Base-by-base conservation (phyloP, 2,888 invertebrate genomes). In the Melieria omissa region DNA sequence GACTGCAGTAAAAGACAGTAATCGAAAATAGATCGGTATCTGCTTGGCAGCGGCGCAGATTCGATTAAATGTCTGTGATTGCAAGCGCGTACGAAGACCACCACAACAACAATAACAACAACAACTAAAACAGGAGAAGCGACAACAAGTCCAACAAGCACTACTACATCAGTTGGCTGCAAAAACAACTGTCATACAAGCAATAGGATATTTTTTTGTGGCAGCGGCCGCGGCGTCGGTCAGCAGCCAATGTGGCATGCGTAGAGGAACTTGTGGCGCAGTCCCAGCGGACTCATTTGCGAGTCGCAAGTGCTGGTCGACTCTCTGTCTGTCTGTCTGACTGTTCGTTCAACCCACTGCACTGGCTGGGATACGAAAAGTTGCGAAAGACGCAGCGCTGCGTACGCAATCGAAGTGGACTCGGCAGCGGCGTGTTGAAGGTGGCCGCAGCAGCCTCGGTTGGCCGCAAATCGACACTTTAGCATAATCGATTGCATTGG, bases 401-500 rank as follows among this genome's bases (percentile, higher is more conserved):
- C 29, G 29, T 29, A 29, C 29, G 49, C 49, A 49, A 49, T 12
- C 8, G 49, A 49, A 49, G 49, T 49, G 12, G 12, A 49, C 8
- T 8, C 49, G 60, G 5, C 58, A 58, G 58, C 42, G 67, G 67
- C 67, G 44, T 61, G 47, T 52, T 10, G 47, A 14, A 49, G 47
- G 49, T 69, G 52, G 60, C 61, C 62, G 54, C 62, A 63, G 49
- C 12, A 57, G 65, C 64, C 55, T 67, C 61, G 67, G 60, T 60
- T 71, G 71, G 74, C 74, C 74, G 75, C 75, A 78, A 78, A 78
- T 79, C 79, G 77, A 78, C 79, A 78, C 78, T 79, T 79, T 75
- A 72, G 74, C 73, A 76, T 78, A 74, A 75, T 72, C 72, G 73
- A 73, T 76, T 76, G 73, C 64, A 66, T 71, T 54, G 61, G 52